A percentile compares a stretch with the other conserved stretches of the same genome.
Evolutionary conservation across 1,140 invertebrate genomes (phyloP).

Genomic region (Drosophila triauraria): DNA sequence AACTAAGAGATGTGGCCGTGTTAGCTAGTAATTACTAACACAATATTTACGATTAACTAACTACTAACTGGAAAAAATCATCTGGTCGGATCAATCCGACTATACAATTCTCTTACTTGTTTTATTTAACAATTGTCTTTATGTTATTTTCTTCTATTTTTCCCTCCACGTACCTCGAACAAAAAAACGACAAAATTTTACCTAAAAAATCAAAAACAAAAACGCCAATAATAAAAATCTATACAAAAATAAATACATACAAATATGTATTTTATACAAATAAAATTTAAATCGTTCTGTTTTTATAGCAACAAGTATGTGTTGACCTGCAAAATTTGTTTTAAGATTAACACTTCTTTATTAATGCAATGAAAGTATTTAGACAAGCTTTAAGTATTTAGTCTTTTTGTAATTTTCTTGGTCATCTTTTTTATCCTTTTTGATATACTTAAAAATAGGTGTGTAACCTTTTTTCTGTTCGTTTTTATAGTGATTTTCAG

Average conservation of each 20-base stretch:
- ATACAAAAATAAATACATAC: constrained; percentile 9
- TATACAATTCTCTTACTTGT: constrained; percentile 12
- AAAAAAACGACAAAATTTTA: constrained; percentile 18
- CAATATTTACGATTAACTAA: not conserved
- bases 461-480: not conserved
- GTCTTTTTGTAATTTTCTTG: constrained; percentile 5
- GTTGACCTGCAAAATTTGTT: constrained; percentile 12
- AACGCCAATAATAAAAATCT: constrained; percentile 11
- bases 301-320: constrained; percentile 21
- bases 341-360: constrained; percentile 2
- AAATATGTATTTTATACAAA: no score
- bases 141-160: constrained; percentile 21
- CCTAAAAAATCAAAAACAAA: not conserved
- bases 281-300: constrained; percentile 5
- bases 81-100: constrained; percentile 1
- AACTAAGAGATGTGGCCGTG: not conserved
- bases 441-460: not conserved
- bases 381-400: constrained; percentile 19
- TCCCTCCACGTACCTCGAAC: constrained; percentile 13
- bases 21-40: constrained; percentile 3
- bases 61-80: constrained; percentile 5
- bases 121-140: constrained; percentile 19
- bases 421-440: constrained; percentile 6
- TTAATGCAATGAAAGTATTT: constrained; percentile 20
- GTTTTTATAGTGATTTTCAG: not conserved